These are phyloP conservation scores for Sycophaga agraensis DNA, from an alignment of 1,140 invertebrate species.

Conservation along the genomic window DNA sequence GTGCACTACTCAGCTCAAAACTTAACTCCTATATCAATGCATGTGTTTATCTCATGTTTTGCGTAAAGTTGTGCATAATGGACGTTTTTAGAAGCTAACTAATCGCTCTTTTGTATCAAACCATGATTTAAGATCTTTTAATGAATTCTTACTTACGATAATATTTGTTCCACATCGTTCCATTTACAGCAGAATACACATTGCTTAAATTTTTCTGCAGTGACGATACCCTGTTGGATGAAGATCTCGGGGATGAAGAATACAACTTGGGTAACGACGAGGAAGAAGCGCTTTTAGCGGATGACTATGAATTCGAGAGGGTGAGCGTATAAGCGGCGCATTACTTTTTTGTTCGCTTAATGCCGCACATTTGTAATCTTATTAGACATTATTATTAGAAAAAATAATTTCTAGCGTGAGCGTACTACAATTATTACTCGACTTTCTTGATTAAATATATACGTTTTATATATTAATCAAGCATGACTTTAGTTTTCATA, in stretches of 20 bases:
- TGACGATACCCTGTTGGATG: conserved; percentile 54
- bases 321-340: conserved; percentile 49
- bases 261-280: conserved; percentile 57
- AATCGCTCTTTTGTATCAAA: too few relatives aligned
- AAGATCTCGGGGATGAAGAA: conserved; percentile 55
- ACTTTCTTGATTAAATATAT: neutral
- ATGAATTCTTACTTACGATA: too few relatives aligned
- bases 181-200: too few relatives aligned
- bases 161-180: too few relatives aligned
- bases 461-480: neutral
- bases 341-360: conserved; percentile 34
- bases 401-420: conserved; percentile 11
- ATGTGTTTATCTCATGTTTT: too few relatives aligned
- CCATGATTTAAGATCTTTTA: too few relatives aligned
- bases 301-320: conserved; percentile 55
- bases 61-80: too few relatives aligned
- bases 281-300: conserved; percentile 56
- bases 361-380: conserved; percentile 27
- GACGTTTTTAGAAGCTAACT: too few relatives aligned
- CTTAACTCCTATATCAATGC: too few relatives aligned
- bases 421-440: neutral
- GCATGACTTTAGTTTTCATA: conserved; percentile 15
- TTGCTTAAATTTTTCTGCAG: conserved; percentile 38
- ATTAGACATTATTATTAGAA: conserved; percentile 17
- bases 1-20: conserved; percentile 1